Conservation (phyloP, 2,888 invertebrate species). For the Saturnia japonica region DNA sequence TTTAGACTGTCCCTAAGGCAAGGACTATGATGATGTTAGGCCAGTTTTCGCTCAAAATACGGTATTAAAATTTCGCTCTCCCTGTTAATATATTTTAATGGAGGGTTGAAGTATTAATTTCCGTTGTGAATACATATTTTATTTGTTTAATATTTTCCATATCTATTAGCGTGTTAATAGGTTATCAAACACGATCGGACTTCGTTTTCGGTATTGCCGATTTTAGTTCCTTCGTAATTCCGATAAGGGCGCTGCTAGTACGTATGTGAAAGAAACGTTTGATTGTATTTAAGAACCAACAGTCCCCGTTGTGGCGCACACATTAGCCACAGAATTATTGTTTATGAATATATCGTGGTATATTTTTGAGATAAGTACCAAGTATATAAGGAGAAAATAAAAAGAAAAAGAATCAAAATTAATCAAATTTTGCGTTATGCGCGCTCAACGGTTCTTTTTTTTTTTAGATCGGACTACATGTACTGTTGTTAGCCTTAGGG, state of each 20-base stretch:
- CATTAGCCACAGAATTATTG: no score
- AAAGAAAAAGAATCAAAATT: no score
- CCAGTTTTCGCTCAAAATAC: not conserved
- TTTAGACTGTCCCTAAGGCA: slow-evolving; percentile 44
- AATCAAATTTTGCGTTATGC: no score
- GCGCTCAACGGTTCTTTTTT: no score
- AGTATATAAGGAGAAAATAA: no score
- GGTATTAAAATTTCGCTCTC: not conserved
- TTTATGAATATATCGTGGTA: no score
- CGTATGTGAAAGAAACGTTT: not conserved
- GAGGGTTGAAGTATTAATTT: not conserved
- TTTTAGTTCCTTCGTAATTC: not conserved
- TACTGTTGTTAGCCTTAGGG: no score
- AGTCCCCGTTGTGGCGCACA: no score
- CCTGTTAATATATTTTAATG: not conserved
- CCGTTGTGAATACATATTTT: not conserved
- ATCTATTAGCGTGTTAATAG: not conserved
- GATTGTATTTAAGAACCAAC: no score
- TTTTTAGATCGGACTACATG: no score
- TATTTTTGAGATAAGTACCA: no score
- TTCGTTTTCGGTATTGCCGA: not conserved
- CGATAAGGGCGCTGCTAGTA: not conserved
- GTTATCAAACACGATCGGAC: not conserved
- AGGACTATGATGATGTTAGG: slow-evolving; percentile 30
- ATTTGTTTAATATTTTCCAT: not conserved